Percentiles rank a stretch among this genome's conserved stretches.
phyloP scores from a whole-genome alignment of 30 jellyfish, hydroid and myxozoan species.

The Chrysaora quinquecirrha region DNA sequence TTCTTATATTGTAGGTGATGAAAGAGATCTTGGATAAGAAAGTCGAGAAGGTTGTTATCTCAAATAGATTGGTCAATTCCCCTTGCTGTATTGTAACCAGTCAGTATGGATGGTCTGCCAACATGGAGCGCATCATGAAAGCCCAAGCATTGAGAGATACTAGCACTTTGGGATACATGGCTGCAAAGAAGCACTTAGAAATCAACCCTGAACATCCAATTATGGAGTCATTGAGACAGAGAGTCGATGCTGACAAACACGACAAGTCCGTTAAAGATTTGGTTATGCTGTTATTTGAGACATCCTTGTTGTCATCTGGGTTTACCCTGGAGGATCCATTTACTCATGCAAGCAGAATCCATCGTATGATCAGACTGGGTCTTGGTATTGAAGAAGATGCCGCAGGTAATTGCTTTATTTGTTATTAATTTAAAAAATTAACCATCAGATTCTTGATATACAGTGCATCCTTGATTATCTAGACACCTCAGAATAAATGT shows the following conservation, averaged over 20 bases:
- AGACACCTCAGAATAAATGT: too few species aligned
- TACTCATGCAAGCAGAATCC: conserved; percentile 90
- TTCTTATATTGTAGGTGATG: conserved; percentile 91
- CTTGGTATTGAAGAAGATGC: conserved; percentile 96
- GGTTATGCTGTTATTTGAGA: conserved; percentile 84
- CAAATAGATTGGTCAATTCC: conserved; percentile 94
- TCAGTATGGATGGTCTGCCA: conserved; percentile 98
- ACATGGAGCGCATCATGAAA: conserved; percentile 99
- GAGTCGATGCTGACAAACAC: conserved; percentile 91
- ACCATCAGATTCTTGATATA: too few species aligned
- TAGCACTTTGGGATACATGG: conserved; percentile 97
- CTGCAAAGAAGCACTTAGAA: conserved; percentile 96
- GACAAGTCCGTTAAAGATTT: conserved; percentile 92
- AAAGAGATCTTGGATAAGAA: conserved; percentile 91
- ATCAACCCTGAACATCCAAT: conserved; percentile 95
- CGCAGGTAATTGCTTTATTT: conserved; percentile 34
- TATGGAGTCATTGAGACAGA: conserved; percentile 67
- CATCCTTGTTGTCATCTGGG: conserved; percentile 91
- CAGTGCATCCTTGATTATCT: too few species aligned
- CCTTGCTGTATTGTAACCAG: conserved; percentile 99
- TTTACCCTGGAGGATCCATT: conserved; percentile 92
- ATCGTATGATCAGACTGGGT: conserved; percentile 95
- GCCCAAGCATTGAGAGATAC: conserved; percentile 98
- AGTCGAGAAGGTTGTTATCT: conserved; percentile 93
- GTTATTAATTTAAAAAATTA: too few species aligned